Evolutionary conservation across 1,140 invertebrate species (phyloP).

Genomic region (Bombyx mandarina): DNA sequence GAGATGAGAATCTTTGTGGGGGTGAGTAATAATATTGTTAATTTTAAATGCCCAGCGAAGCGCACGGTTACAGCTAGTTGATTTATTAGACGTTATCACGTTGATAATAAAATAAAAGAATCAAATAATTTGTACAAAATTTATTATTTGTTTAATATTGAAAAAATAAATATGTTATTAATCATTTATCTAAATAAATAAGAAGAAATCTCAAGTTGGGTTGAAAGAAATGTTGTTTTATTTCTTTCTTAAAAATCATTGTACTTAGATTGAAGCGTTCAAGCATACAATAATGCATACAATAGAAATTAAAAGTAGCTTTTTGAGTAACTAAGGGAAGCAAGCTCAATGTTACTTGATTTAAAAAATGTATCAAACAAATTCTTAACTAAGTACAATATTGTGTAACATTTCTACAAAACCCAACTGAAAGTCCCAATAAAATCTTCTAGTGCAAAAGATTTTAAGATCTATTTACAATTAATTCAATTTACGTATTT

Average conservation of each 20-base stretch:
- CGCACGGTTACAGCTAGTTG: too few relatives aligned
- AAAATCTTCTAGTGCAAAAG: constrained; percentile 34
- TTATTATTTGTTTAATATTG: constrained; percentile 57
- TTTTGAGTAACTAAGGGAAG: too few relatives aligned
- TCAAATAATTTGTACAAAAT: constrained; percentile 58
- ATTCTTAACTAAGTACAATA: not conserved
- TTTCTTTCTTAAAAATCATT: not conserved
- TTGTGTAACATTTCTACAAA: constrained; percentile 41
- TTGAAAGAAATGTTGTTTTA: constrained; percentile 43
- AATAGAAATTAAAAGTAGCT: too few relatives aligned
- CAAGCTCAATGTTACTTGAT: too few relatives aligned
- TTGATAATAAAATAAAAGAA: constrained; percentile 29
- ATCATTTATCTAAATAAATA: constrained; percentile 56
- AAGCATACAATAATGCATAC: too few relatives aligned
- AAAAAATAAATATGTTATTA: constrained; percentile 52
- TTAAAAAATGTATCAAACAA: too few relatives aligned
- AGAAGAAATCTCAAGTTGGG: constrained; percentile 67
- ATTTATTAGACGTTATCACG: too few relatives aligned
- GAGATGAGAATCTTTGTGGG: too few relatives aligned
- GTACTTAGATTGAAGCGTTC: too few relatives aligned
- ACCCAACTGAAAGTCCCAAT: constrained; percentile 68
- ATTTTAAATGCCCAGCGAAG: too few relatives aligned
- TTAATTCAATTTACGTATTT: constrained; percentile 10
- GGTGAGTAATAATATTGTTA: too few relatives aligned
- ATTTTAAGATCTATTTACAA: constrained; percentile 51